Base-by-base conservation (phyloP, 2,113 vertebrate genomes). In the Mustelus asterias region DNA sequence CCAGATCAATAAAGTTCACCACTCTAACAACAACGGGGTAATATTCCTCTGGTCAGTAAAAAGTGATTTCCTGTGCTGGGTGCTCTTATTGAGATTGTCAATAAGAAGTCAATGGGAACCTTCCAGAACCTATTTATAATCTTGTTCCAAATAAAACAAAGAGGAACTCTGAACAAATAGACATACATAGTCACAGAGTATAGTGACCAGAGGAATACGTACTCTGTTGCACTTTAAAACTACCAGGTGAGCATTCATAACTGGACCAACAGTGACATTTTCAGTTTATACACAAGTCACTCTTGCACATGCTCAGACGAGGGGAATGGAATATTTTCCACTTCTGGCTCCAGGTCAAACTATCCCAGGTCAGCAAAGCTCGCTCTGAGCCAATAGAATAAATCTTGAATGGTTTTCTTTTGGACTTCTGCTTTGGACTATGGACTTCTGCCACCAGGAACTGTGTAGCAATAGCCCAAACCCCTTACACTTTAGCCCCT, bases 311-410 rank as follows among this genome's bases (percentile, higher is more conserved):
- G 70, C 63, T 67, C 72, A 76, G 29, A 11, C 9, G 9, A 76
- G 78, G 78, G n/a, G n/a, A 83, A 41, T 83, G 78, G 78, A 83
- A 83, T 83, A 83, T 83, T 83, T 41, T 83, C 78, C 78, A 37
- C n/a, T 83, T 83, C 13, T 37, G n/a, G n/a, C 13, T 37, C 14
- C 37, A n/a, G 41, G 78, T 83, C 78, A 80, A 37, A 37, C 33
- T 80, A 37, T 83, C 78, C 78, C 78, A 83, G n/a, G 37, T 83
- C 78, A 41, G 78, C n/a, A 83, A 41, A 83, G 78, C 78, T 83
- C 78, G 5, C 78, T 83, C 78, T 41, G 78, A 83, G 78, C 78
- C 78, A 83, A 37, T 41, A 83, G 78, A 83, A 83, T 83, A 83
- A 83, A 83, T 9, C 78, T 83, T 83, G 78, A 83, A 83, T 37